Conservation (phyloP, 2,113 vertebrate species). For the Montifringilla adamsi region DNA sequence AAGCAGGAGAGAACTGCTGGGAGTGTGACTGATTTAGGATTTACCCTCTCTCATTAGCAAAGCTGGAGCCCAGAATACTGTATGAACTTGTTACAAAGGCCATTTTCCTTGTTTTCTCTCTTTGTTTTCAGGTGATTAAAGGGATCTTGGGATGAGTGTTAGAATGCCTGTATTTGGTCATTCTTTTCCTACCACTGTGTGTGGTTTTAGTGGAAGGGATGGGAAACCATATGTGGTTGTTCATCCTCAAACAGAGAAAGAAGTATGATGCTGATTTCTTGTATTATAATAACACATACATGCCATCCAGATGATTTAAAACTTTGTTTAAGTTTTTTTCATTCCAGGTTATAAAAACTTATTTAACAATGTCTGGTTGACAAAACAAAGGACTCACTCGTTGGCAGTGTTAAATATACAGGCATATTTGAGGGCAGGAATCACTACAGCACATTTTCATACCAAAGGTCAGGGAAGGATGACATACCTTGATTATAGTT, state of each 20-base stretch:
- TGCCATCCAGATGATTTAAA: slow-evolving; percentile 8
- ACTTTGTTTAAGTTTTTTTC: slow-evolving; percentile 33
- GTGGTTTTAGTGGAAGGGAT: background rate
- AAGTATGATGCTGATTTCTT: background rate
- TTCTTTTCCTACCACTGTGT: background rate
- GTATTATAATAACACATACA: background rate
- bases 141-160: background rate
- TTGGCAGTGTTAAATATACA: slow-evolving; percentile 12
- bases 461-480: background rate
- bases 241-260: background rate
- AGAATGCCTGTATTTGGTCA: background rate
- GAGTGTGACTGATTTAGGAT: background rate
- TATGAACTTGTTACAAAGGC: background rate
- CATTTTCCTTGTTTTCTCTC: background rate
- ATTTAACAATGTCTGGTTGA: background rate
- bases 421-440: background rate
- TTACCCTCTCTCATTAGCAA: background rate
- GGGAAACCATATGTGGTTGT: background rate
- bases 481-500: background rate
- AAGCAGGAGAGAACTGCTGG: background rate
- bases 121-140: background rate
- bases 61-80: background rate
- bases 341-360: background rate
- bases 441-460: background rate
- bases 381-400: background rate